A percentile compares a stretch with the other conserved stretches of the same genome.
These are phyloP conservation scores for Sardinella longiceps DNA, from an alignment of 2,797 vertebrate species.

Conservation along the genomic window DNA sequence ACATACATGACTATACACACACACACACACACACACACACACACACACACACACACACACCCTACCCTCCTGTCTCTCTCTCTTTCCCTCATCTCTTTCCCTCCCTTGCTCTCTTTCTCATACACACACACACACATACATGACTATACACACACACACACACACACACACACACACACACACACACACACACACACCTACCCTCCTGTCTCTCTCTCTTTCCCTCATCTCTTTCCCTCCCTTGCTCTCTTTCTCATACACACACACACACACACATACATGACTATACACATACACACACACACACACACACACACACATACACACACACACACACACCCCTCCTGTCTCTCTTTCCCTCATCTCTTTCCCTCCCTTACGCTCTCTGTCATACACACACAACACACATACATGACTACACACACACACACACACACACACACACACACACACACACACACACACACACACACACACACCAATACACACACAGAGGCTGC, in stretches of 20 bases:
- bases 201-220: constrained; percentile 3
- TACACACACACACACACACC: too few relatives aligned
- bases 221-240: not conserved
- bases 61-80: too few relatives aligned
- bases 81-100: not conserved
- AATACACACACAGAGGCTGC: constrained; percentile 34
- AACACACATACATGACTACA: not conserved
- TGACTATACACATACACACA: constrained; percentile 7
- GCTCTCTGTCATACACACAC: not conserved
- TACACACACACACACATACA: not conserved
- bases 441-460: constrained; percentile 28
- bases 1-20: not conserved
- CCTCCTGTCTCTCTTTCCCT: constrained; percentile 8
- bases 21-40: not conserved
- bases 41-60: too few relatives aligned
- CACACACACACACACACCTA: too few relatives aligned
- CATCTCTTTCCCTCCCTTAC: not conserved
- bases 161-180: not conserved
- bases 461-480: constrained; percentile 61
- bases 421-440: constrained; percentile 50
- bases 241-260: not conserved
- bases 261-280: not conserved
- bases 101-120: not conserved
- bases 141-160: too few relatives aligned
- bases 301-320: not conserved